Conservation (phyloP, 2,797 vertebrate species). For the Cynopterus sphinx region DNA sequence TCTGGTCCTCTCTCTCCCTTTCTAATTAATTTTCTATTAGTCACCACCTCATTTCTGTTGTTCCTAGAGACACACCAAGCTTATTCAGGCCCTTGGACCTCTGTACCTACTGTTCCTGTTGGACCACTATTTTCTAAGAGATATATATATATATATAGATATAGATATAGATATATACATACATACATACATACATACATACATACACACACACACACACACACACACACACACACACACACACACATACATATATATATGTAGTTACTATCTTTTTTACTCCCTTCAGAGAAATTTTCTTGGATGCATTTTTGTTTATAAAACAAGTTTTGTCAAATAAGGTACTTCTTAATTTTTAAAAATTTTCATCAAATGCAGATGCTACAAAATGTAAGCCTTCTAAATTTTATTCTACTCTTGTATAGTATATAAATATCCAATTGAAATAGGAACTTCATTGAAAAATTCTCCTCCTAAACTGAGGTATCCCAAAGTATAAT, state of each 20-base stretch:
- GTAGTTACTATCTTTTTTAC: background rate
- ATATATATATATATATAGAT: too few relatives aligned
- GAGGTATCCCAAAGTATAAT: background rate
- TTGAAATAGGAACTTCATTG: background rate
- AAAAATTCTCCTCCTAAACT: background rate
- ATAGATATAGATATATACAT: too few relatives aligned
- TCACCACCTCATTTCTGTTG: background rate
- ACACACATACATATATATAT: background rate
- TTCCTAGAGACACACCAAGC: background rate
- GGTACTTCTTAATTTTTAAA: background rate
- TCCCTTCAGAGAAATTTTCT: background rate
- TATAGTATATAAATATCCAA: background rate
- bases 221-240: too few relatives aligned
- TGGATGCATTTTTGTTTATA: background rate
- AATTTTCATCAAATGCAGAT: background rate
- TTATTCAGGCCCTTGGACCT: background rate
- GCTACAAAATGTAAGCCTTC: background rate
- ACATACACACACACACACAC: too few relatives aligned
- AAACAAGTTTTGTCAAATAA: background rate
- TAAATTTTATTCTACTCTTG: background rate
- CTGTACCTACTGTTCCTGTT: background rate
- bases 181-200: too few relatives aligned
- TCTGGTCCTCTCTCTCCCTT: background rate
- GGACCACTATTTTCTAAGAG: background rate
- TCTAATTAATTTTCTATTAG: background rate